A percentile compares a stretch with the other conserved stretches of the same genome.
Evolutionary conservation across 2,113 vertebrate species (phyloP).

Genomic region (Picathartes gymnocephalus): DNA sequence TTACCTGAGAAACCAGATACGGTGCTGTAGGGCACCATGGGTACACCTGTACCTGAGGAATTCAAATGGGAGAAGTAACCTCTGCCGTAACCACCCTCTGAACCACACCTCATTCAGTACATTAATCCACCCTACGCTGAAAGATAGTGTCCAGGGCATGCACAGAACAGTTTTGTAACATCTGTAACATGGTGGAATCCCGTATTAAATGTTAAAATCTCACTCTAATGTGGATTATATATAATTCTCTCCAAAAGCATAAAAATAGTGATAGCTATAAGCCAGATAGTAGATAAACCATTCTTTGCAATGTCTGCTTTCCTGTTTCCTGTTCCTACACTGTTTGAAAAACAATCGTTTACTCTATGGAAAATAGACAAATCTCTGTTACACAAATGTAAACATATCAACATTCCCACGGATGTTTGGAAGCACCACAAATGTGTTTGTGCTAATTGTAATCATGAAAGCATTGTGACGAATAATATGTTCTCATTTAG

Average conservation of each 20-base stretch:
- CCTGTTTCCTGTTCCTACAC: conserved; percentile 3
- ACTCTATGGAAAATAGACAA: background rate
- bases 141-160: rapidly evolving
- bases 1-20: background rate
- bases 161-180: background rate
- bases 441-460: background rate
- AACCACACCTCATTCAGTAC: background rate
- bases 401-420: background rate
- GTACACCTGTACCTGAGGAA: background rate
- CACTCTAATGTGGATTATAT: background rate
- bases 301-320: background rate
- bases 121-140: background rate
- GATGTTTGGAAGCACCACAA: conserved; percentile 18
- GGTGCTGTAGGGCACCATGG: background rate
- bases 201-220: background rate
- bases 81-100: background rate
- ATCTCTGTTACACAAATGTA: background rate
- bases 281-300: background rate
- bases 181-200: background rate
- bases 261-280: background rate
- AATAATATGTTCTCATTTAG: background rate
- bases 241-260: background rate
- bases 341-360: conserved; percentile 33
- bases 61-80: background rate
- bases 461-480: background rate